Evolutionary conservation across 2,113 vertebrate species (phyloP).

Genomic region (Lagenorhynchus albirostris): DNA sequence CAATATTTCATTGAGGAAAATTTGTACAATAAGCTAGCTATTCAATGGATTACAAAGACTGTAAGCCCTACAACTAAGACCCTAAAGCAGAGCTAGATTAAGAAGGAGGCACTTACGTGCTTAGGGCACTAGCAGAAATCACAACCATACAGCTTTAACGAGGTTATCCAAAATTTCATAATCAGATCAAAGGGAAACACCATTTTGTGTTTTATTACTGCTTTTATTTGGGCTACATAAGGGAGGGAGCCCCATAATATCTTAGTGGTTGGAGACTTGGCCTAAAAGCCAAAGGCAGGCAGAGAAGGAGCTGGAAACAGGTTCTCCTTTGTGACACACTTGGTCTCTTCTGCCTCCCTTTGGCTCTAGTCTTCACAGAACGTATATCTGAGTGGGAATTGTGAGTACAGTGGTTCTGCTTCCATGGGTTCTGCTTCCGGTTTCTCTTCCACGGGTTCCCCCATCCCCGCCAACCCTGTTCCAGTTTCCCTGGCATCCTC

Average conservation of each 20-base stretch:
- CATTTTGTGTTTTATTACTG: not conserved
- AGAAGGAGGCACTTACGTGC: not conserved
- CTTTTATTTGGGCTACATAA: not conserved
- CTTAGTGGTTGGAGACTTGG: not conserved
- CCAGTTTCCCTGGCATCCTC: not conserved
- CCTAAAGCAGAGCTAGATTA: not conserved
- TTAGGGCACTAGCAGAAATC: not conserved
- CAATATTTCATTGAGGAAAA: not conserved
- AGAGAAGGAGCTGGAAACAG: not conserved
- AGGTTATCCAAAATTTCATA: not conserved
- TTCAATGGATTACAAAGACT: not conserved
- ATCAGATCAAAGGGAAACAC: not conserved
- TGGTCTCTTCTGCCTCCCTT: not conserved
- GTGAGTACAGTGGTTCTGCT: not conserved
- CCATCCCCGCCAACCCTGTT: too few species aligned
- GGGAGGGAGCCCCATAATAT: not conserved
- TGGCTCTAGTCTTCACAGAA: not conserved
- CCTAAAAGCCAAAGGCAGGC: not conserved
- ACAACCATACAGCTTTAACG: not conserved
- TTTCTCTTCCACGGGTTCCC: rapidly evolving
- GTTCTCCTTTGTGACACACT: not conserved
- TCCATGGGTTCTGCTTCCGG: not conserved
- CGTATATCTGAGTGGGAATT: not conserved
- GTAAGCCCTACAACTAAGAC: not conserved
- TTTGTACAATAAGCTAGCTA: not conserved